Conservation (phyloP, 1,140 invertebrate genomes). For the Subanguina moxae region DNA sequence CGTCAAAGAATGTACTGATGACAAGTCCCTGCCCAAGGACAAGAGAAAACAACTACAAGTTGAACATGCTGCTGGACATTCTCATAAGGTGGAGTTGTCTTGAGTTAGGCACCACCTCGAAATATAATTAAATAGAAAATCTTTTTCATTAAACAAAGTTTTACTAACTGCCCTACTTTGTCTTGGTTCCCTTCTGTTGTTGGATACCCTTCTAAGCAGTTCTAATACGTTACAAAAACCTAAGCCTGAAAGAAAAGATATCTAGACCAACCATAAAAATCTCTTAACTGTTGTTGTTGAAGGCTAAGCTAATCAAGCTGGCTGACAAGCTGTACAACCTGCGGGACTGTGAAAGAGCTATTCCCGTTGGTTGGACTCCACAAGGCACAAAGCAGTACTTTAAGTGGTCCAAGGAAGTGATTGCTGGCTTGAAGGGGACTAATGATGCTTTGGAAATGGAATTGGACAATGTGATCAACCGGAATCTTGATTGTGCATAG, state of each 20-base stretch:
- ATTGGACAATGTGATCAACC: slow-evolving; percentile 66
- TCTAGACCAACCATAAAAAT: too few relatives aligned
- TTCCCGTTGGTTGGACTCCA: slow-evolving; percentile 64
- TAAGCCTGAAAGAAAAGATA: too few relatives aligned
- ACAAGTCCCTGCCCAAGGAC: slow-evolving; percentile 69
- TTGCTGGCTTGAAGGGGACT: slow-evolving; percentile 68
- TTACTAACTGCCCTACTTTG: too few relatives aligned
- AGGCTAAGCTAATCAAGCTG: slow-evolving; percentile 76
- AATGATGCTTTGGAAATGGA: slow-evolving; percentile 67
- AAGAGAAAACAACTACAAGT: slow-evolving; percentile 73
- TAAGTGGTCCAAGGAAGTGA: slow-evolving; percentile 71
- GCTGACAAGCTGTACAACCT: slow-evolving; percentile 83
- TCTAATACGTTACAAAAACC: too few relatives aligned
- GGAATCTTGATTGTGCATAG: too few relatives aligned
- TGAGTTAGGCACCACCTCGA: background rate
- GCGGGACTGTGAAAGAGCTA: slow-evolving; percentile 68
- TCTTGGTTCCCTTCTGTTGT: too few relatives aligned
- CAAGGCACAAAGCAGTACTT: slow-evolving; percentile 69
- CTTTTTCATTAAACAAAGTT: too few relatives aligned
- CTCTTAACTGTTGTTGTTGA: slow-evolving; percentile 35
- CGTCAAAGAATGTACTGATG: slow-evolving; percentile 73
- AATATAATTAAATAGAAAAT: too few relatives aligned
- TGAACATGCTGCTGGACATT: slow-evolving; percentile 65
- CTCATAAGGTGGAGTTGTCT: slow-evolving; percentile 48
- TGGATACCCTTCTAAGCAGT: too few relatives aligned